phyloP scores from a whole-genome alignment of 37 sponge, comb jelly and placozoan genomes.

The Hexactinellida sp. region DNA sequence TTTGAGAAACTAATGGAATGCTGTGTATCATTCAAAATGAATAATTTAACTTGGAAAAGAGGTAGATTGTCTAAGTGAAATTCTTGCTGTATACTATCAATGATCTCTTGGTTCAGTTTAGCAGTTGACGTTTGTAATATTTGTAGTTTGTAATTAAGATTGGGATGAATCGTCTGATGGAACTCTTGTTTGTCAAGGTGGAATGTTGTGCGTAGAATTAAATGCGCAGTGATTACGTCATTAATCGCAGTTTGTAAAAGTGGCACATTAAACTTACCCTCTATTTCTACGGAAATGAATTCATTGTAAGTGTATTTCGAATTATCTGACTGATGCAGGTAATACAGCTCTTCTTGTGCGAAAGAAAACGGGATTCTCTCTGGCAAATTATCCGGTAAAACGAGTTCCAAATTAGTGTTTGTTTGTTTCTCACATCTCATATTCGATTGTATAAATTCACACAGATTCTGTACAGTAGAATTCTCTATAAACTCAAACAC shows the following conservation, averaged over 20 bases:
- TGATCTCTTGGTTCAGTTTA: not conserved
- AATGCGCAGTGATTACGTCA: not conserved
- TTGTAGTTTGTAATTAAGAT: not conserved
- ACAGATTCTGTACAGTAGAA: not conserved
- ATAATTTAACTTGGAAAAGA: not conserved
- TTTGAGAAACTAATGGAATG: not conserved
- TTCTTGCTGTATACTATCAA: not conserved
- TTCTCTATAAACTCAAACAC: not conserved
- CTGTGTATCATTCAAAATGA: not conserved
- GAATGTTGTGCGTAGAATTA: not conserved
- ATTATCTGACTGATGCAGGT: not conserved
- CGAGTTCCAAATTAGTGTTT: not conserved
- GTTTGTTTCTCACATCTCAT: not conserved
- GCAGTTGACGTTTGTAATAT: not conserved
- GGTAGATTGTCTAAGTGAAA: not conserved
- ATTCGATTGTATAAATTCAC: slow-evolving; percentile 2
- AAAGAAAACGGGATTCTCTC: not conserved
- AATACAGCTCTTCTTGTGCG: not conserved
- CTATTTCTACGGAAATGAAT: not conserved
- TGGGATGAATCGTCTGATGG: not conserved
- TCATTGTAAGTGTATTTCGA: not conserved
- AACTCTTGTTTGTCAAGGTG: not conserved
- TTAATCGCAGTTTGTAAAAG: not conserved
- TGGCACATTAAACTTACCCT: not conserved
- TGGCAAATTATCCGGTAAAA: not conserved